Evolutionary conservation across 2,888 invertebrate genomes (phyloP).

Genomic region (Tanypteryx hageni): DNA sequence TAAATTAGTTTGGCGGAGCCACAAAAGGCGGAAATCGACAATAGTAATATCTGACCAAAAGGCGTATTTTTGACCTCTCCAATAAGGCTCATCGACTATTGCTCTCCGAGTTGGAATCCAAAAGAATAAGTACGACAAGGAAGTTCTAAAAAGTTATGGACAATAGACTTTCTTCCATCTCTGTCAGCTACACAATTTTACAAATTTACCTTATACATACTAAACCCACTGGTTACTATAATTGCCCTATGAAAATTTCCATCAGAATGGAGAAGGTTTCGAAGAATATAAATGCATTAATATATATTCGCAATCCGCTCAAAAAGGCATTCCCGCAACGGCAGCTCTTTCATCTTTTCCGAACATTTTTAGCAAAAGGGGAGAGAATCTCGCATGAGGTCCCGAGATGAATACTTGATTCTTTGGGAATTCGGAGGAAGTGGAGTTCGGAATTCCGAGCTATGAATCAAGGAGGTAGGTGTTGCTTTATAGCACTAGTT

Average conservation of each 20-base stretch:
- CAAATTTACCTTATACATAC: no score
- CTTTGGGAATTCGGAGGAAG: background rate
- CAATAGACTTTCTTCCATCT: no score
- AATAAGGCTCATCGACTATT: no score
- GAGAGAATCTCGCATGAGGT: background rate
- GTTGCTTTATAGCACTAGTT: background rate
- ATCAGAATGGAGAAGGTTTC: background rate
- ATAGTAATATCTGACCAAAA: no score
- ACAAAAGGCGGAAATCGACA: no score
- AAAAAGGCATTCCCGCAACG: background rate
- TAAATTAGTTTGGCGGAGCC: no score
- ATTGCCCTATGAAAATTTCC: background rate
- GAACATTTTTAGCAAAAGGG: background rate
- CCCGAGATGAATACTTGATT: background rate
- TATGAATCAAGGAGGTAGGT: background rate
- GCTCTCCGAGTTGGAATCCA: no score
- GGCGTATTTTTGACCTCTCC: no score
- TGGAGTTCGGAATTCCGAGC: background rate
- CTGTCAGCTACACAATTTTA: no score
- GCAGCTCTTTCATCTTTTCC: slow-evolving; percentile 1
- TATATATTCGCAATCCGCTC: background rate
- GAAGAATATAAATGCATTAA: background rate
- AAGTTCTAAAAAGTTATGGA: no score
- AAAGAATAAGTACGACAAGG: no score
- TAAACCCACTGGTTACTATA: no score